Evolutionary conservation across 2,113 vertebrate species (phyloP), one percentile per base, ranked within the genome.

Genomic region (Chaetodon trifascialis): DNA sequence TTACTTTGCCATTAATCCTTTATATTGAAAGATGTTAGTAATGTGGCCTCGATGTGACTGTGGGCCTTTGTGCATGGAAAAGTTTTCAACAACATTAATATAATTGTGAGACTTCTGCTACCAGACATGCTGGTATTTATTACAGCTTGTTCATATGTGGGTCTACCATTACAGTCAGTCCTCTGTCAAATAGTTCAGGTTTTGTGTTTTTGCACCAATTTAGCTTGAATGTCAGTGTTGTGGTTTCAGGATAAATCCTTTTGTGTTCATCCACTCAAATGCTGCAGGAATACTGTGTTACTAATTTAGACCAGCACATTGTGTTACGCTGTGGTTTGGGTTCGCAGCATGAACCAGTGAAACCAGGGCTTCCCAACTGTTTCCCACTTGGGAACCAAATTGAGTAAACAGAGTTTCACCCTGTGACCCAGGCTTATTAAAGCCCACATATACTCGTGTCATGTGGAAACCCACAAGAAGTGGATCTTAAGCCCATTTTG

Each of bases 391-490:
- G 54, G 77, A 82, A 40, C 55, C 56, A 25, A 51, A 72, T 42
- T 66, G 56, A 75, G 73, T 86, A 72, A 79, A 72, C 75, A 64
- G 54, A 64, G 67, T 81, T 80, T 90, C 72, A 88, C 78, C 77
- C 77, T 15, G 42, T 79, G 72, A 88, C 89, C 80, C 44, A 34
- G 59, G 60, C 38, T 71, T 77, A 89, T 85, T 85, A 89, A 86
- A 90, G 64, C 80, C 58, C 36, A 42, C 69, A 76, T 76, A 66
- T 55, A 73, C 80, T 79, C 59, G 12, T 88, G 74, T 89, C 76
- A 79, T 79, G 85, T 40, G 58, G 76, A 77, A 69, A 86, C 66
- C 66, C 64, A 76, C 79, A 81, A 60, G 40, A 79, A 83, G 60
- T 19, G 25, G 60, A 80, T 66, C 38, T 63, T 76, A 82, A 63